A percentile compares a stretch with the other conserved stretches of the same genome.
phyloP scores from a whole-genome alignment of 2,888 invertebrate species.

The Cyrtodaria siliqua region DNA sequence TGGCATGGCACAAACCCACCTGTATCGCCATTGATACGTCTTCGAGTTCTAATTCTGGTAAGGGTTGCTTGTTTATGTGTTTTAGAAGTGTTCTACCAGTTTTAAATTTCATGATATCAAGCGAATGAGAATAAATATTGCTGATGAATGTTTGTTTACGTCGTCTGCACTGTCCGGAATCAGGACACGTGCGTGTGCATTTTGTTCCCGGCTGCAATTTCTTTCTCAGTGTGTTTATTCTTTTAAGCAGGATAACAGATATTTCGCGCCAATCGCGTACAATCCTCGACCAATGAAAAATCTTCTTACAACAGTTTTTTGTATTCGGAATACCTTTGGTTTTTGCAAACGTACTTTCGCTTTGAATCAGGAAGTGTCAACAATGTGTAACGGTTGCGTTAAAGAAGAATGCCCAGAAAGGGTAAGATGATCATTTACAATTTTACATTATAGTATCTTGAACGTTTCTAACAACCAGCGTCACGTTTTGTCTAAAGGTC shows the following conservation, averaged over 20 bases:
- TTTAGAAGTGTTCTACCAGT: conserved; percentile 9
- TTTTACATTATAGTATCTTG: no score
- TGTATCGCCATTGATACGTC: not conserved
- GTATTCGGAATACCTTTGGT: not conserved
- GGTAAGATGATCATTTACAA: conserved; percentile 46
- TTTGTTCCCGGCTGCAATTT: no score
- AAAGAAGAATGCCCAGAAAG: conserved; percentile 70
- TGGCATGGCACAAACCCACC: no score
- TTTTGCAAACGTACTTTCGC: conserved; percentile 28
- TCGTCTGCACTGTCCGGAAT: conserved; percentile 35
- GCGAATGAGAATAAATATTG: no score
- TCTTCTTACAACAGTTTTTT: no score
- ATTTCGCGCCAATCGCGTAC: no score
- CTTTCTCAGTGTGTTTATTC: no score
- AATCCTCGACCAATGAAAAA: no score
- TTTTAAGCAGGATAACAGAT: no score
- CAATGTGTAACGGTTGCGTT: conserved; percentile 67
- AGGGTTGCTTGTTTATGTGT: not conserved
- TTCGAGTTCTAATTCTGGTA: conserved; percentile 5
- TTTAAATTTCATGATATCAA: conserved; percentile 11
- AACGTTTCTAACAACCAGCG: no score
- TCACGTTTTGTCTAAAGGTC: no score
- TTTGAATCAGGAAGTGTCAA: conserved; percentile 12
- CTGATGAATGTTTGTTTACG: not conserved
- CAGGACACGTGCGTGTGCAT: conserved; percentile 17